phyloP scores from a whole-genome alignment of 2,888 invertebrate species.

The Adineta ricciae region DNA sequence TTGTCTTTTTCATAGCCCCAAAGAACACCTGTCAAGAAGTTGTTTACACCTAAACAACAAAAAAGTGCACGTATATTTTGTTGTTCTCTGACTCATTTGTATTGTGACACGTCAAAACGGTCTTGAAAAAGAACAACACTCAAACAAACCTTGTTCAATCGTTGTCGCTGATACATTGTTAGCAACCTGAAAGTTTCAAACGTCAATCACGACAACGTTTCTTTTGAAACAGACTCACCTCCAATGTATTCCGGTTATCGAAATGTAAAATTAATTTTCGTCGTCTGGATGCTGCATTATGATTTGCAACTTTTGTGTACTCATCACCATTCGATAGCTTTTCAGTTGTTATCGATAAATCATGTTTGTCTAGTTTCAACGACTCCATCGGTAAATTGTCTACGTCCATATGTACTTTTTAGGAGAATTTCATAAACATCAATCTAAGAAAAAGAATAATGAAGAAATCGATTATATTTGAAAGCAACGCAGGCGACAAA shows the following conservation, averaged over 20 bases:
- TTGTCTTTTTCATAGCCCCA: slow-evolving; percentile 41
- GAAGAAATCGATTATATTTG: too few relatives aligned
- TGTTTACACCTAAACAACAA: slow-evolving; percentile 41
- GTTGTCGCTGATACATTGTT: slow-evolving; percentile 19
- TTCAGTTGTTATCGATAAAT: not conserved
- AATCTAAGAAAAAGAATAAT: too few relatives aligned
- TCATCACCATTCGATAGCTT: not conserved
- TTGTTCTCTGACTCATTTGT: too few relatives aligned
- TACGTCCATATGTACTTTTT: too few relatives aligned
- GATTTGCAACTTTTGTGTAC: not conserved
- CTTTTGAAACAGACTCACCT: slow-evolving; percentile 42
- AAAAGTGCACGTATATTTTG: too few relatives aligned
- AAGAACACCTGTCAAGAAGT: slow-evolving; percentile 46
- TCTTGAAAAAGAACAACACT: too few relatives aligned
- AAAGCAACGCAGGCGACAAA: too few relatives aligned
- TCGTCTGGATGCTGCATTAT: not conserved
- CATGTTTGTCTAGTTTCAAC: not conserved
- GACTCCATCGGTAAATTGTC: too few relatives aligned
- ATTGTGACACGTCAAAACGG: too few relatives aligned
- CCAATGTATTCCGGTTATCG: slow-evolving; percentile 47
- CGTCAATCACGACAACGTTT: not conserved
- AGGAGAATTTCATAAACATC: too few relatives aligned
- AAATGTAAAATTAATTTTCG: slow-evolving; percentile 46
- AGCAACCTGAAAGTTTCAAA: not conserved
- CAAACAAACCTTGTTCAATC: not conserved